phyloP scores from a whole-genome alignment of 2,113 vertebrate species.

The Arenaria interpres region DNA sequence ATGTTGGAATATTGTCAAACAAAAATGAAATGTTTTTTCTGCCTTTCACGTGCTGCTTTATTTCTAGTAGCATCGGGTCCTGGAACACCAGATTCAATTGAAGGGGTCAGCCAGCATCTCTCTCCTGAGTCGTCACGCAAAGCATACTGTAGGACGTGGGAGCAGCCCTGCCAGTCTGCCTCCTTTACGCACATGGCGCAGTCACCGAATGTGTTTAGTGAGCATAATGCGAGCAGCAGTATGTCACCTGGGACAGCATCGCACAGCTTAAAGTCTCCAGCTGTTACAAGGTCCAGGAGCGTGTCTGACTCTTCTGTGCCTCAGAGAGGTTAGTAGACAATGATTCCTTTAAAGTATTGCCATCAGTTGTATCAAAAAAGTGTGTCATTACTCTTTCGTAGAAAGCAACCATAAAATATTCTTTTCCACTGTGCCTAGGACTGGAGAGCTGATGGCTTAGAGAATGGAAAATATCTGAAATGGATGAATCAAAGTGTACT shows the following conservation, averaged over 20 bases:
- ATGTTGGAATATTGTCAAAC: background rate
- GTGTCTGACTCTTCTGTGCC: conserved; percentile 95
- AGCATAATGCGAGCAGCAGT: conserved; percentile 82
- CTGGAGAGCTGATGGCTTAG: background rate
- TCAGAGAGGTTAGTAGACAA: conserved; percentile 82
- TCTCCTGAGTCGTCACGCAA: conserved; percentile 94
- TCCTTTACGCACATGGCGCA: conserved; percentile 85
- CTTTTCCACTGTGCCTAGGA: background rate
- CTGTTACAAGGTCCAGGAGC: conserved; percentile 87
- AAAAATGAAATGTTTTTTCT: background rate
- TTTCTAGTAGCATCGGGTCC: conserved; percentile 86
- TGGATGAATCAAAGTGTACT: background rate
- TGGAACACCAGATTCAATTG: conserved; percentile 92
- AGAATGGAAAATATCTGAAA: background rate
- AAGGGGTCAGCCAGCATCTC: conserved; percentile 89
- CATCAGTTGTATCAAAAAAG: background rate
- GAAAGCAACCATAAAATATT: background rate
- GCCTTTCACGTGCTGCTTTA: background rate
- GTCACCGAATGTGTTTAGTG: conserved; percentile 87
- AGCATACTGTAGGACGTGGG: conserved; percentile 94
- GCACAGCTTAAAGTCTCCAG: conserved; percentile 91
- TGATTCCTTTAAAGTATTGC: background rate
- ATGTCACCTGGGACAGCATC: conserved; percentile 85
- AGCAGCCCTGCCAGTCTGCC: conserved; percentile 83
- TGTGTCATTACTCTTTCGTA: background rate